A percentile compares a stretch with the other conserved stretches of the same genome.
Evolutionary conservation across 1,140 invertebrate genomes (phyloP).

Genomic region (Hydropsyche tenuis): DNA sequence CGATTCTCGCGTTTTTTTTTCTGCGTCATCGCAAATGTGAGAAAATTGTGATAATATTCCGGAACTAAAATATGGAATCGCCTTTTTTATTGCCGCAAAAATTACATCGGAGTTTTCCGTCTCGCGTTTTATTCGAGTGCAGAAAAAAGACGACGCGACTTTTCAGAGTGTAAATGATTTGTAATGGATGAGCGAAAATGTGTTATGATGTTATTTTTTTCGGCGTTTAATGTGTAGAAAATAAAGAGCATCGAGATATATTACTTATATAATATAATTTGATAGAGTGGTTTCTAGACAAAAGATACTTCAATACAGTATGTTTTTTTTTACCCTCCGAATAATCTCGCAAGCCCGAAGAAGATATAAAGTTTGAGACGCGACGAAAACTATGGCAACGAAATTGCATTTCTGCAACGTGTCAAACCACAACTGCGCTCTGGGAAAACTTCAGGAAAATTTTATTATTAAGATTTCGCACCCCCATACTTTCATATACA

Average conservation of each 20-base stretch:
- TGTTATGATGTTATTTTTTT: neutral
- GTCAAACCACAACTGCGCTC: neutral
- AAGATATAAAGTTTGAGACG: slow-evolving; percentile 9
- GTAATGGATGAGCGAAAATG: slow-evolving; percentile 1
- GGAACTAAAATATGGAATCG: slow-evolving; percentile 28
- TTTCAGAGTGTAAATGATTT: slow-evolving; percentile 15
- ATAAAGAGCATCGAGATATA: too few relatives aligned
- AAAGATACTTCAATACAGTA: too few relatives aligned
- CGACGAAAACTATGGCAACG: neutral
- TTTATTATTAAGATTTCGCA: slow-evolving; percentile 15
- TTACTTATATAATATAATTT: too few relatives aligned
- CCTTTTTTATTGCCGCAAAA: slow-evolving; percentile 5
- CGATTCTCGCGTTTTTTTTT: neutral
- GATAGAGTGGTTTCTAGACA: too few relatives aligned
- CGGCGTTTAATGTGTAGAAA: too few relatives aligned
- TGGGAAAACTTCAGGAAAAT: slow-evolving; percentile 13
- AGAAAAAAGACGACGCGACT: neutral
- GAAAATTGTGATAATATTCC: slow-evolving; percentile 26
- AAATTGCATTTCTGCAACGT: slow-evolving; percentile 27
- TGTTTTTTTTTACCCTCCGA: neutral
- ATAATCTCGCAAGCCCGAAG: neutral
- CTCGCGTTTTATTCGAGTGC: neutral
- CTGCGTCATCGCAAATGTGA: slow-evolving; percentile 9
- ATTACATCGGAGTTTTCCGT: slow-evolving; percentile 4
- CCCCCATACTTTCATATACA: too few relatives aligned